These are phyloP conservation scores for Hydropsyche tenuis DNA, from an alignment of 1,140 invertebrate genomes.

Conservation along the genomic window DNA sequence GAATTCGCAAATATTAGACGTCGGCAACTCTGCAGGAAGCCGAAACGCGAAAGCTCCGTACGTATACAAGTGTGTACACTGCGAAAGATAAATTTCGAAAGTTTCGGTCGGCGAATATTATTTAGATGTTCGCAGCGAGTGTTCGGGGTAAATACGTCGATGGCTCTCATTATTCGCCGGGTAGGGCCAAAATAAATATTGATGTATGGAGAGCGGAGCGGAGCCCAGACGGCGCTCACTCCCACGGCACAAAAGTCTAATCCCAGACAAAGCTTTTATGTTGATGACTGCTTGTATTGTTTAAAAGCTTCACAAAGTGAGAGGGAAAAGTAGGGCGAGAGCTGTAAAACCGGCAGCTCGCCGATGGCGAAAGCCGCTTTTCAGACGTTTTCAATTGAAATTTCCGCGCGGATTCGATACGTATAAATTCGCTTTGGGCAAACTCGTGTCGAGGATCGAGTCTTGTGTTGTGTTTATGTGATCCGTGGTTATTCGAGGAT, in stretches of 20 bases:
- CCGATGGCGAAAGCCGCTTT: constrained; percentile 19
- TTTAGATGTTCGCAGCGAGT: constrained; percentile 21
- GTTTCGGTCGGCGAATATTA: constrained; percentile 36
- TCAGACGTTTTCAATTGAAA: constrained; percentile 21
- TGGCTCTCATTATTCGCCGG: constrained; percentile 34
- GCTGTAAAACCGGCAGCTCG: constrained; percentile 1
- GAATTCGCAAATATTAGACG: too few species aligned
- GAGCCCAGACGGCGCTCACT: constrained; percentile 8
- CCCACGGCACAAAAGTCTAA: constrained; percentile 37
- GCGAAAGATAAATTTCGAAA: constrained; percentile 34
- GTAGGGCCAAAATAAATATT: constrained; percentile 39
- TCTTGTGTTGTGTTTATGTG: too few species aligned
- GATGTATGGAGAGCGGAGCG: constrained; percentile 36
- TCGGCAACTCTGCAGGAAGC: not conserved
- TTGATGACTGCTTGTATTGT: constrained; percentile 44
- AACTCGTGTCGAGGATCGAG: too few species aligned
- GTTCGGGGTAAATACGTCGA: constrained; percentile 32
- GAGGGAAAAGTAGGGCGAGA: constrained; percentile 40
- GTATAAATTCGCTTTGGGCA: too few species aligned
- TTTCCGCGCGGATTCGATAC: not conserved
- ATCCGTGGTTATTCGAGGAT: too few species aligned
- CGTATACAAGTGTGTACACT: not conserved
- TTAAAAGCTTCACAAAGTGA: constrained; percentile 42
- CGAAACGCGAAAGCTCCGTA: too few species aligned
- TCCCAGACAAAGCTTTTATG: constrained; percentile 46